A percentile compares a stretch with the other conserved stretches of the same genome.
Conservation (phyloP, 2,888 invertebrate genomes). For the Xestobium rufovillosum region DNA sequence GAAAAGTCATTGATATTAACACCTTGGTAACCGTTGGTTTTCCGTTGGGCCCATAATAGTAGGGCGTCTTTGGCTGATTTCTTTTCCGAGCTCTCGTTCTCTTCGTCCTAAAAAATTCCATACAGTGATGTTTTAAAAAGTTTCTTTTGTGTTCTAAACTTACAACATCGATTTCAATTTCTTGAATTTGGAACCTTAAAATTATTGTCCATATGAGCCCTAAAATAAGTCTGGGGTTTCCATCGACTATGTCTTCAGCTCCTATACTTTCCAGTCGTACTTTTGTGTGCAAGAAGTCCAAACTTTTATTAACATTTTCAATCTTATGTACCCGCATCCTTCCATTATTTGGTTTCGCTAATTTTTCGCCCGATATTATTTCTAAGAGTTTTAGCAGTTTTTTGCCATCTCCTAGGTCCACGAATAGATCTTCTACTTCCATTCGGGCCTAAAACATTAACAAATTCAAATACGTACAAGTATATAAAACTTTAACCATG, state of each 20-base stretch:
- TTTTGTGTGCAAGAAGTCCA: conserved; percentile 94
- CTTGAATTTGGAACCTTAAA: conserved; percentile 96
- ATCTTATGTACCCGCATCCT: conserved; percentile 97
- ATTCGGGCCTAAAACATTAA: conserved; percentile 72
- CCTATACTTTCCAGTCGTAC: conserved; percentile 96
- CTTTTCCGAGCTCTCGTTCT: conserved; percentile 94
- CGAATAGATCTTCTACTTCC: conserved; percentile 97
- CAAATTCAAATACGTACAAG: too few species aligned
- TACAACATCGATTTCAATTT: conserved; percentile 94
- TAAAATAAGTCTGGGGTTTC: conserved; percentile 92
- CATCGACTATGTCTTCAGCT: conserved; percentile 98
- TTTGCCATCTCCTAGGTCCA: conserved; percentile 91
- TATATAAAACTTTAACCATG: too few species aligned
- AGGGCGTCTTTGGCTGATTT: conserved; percentile 98
- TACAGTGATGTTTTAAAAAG: neutral
- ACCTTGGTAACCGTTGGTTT: conserved; percentile 89
- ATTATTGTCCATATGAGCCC: conserved; percentile 99
- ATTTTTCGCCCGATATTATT: conserved; percentile 96
- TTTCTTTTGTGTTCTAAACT: conserved; percentile 38
- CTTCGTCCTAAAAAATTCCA: conserved; percentile 65
- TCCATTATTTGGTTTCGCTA: conserved; percentile 94
- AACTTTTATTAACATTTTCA: conserved; percentile 96
- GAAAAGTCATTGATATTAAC: conserved; percentile 86
- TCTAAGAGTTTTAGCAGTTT: conserved; percentile 88
- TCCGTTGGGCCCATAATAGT: conserved; percentile 96